These are phyloP conservation scores for Tylochromis polylepis DNA, from an alignment of 2,113 vertebrate species.

Conservation along the genomic window DNA sequence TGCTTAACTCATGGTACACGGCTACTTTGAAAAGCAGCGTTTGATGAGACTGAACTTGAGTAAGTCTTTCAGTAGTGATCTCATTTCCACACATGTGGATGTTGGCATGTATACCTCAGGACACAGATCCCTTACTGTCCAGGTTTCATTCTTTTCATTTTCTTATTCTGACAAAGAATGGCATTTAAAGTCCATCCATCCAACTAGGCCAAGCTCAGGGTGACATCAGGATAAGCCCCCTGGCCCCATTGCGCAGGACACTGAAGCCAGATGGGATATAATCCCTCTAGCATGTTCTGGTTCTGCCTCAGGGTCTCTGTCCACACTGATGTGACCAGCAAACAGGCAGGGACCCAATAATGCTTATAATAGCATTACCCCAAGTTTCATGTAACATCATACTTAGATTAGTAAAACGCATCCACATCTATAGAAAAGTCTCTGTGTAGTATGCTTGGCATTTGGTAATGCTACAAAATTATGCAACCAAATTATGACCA, in stretches of 20 bases:
- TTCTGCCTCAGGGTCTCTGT: background rate
- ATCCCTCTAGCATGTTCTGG: background rate
- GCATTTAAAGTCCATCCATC: background rate
- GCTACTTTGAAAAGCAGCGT: background rate
- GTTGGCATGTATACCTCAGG: background rate
- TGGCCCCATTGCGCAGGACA: background rate
- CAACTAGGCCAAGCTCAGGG: background rate
- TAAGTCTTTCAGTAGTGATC: background rate
- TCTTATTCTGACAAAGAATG: background rate
- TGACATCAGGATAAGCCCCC: background rate
- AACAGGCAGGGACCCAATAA: background rate
- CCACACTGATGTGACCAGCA: background rate
- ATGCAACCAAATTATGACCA: background rate
- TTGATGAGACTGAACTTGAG: background rate
- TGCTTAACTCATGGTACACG: background rate
- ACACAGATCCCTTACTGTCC: background rate
- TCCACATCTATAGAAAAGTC: background rate
- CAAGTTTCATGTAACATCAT: background rate
- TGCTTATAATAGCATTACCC: background rate
- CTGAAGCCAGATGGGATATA: slow-evolving; percentile 3
- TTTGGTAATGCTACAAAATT: background rate
- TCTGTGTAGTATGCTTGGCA: background rate
- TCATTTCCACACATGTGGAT: background rate
- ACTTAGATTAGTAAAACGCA: background rate
- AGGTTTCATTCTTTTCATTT: background rate